Evolutionary conservation across 2,113 vertebrate genomes (phyloP), one percentile per base, ranked within the genome.

Genomic region (Alethe diademata): DNA sequence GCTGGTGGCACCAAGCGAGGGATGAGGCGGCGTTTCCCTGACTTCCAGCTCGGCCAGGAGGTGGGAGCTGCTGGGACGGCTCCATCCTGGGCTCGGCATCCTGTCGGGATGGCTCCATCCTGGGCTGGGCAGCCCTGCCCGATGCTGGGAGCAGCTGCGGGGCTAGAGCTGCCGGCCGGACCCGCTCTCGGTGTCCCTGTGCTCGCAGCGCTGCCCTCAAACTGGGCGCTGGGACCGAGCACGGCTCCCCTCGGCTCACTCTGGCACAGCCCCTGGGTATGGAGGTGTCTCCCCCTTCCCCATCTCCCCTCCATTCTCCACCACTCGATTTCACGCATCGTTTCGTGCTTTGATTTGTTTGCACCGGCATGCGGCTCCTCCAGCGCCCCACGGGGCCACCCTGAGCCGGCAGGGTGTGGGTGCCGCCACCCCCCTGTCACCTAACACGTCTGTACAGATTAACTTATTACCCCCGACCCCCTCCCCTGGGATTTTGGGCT

Each of bases 391-490:
- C 0, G 20, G 65, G 67, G 72, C 50, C 81, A 12, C 12, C 33
- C 58, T 2, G 43, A 0, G 25, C 35, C 36, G 2, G 12, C 22
- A 26, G 45, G 85, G 84, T 19, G 84, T 7, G 6, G 2, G 43
- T 69, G 33, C 33, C 18, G 5, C 70, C 54, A 9, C 31, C 83
- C 94, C 84, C 7, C 4, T 14, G 3, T 58, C 65, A 61, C 94
- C 94, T 92, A 86, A 95, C 57, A 22, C 17, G 2, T 74, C 92
- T 95, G 96, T 95, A 94, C 92, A 96, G 90, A 83, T 89, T 96
- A 95, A 96, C 86, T 97, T 96, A 95, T 95, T 94, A 11, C 85
- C 74, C 6, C 12, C 1, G 7, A 15, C 25, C 57, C 71, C 43
- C 20, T 4, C 22, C 36, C 28, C 6, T 1, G n/a, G 60, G 24